Evolutionary conservation across 2,888 invertebrate species (phyloP), one percentile per base, ranked within the genome.

Genomic region (Gymnosoma rotundatum): DNA sequence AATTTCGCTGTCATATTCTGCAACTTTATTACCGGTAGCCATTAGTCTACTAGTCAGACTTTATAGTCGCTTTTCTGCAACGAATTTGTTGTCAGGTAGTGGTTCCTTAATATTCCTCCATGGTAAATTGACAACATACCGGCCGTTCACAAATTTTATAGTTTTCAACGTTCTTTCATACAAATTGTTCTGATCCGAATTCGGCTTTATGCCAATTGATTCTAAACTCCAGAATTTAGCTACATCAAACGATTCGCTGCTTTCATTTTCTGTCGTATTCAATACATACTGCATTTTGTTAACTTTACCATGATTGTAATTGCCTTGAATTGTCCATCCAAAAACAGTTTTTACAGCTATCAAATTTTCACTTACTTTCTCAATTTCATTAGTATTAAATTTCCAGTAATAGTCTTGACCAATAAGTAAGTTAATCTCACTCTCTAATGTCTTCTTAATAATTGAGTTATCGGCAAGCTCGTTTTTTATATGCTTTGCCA

Each of bases 291-390:
- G 42, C 4, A 20, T n/a, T n/a, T 67, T 56, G 45, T 25, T 25
- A 25, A 25, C 25, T 25, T 32, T 2, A 5, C 61, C 16, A 25
- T 45, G 1, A 38, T 58, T n/a, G n/a, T n/a, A n/a, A n/a, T n/a
- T 12, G 38, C 75, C 70, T 67, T 79, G 66, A 20, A 79, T 25
- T 48, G 74, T 83, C 78, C 78, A 76, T 0, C 83, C 80, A 32
- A 84, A 80, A 67, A 84, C 78, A 60, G 74, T 83, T 56, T 83
- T 83, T 18, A 84, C 81, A 7, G 84, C 84, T 45, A 81, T 50
- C 50, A 74, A 70, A 50, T 58, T 69, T 42, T 84, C 74, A 56
- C 38, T 38, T 25, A 81, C 69, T 61, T 52, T 48, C 21, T 81
- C 63, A 48, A 42, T 56, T 45, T 38, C 63, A 18, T 75, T 70